Conservation (phyloP, 2,797 vertebrate genomes). For the Anas flavirostris region DNA sequence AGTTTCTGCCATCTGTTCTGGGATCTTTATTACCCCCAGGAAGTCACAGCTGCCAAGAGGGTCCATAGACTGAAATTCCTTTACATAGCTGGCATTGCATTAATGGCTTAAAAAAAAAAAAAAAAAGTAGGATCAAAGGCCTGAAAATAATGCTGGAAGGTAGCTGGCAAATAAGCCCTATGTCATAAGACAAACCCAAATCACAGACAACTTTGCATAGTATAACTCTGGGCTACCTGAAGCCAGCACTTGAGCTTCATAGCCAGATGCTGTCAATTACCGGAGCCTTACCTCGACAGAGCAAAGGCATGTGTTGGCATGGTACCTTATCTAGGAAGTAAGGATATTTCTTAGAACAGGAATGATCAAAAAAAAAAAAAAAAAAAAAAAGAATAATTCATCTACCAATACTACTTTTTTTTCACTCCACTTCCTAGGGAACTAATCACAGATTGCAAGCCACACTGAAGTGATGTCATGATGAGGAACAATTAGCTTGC, state of each 20-base stretch:
- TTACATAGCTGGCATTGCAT: neutral
- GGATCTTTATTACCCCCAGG: neutral
- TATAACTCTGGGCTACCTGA: neutral
- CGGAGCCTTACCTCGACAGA: neutral
- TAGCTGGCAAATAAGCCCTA: neutral
- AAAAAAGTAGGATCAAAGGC: neutral
- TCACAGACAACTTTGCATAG: neutral
- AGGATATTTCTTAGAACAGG: neutral
- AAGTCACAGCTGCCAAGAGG: neutral
- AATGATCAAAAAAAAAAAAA: neutral
- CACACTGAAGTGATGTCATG: neutral
- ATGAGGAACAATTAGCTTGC: neutral
- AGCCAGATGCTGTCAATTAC: neutral
- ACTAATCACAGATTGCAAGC: neutral
- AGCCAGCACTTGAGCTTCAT: neutral
- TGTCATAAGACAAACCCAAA: neutral
- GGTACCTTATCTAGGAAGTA: neutral
- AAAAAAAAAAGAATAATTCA: neutral
- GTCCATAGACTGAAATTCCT: neutral
- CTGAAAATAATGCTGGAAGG: neutral
- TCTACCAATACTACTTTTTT: neutral
- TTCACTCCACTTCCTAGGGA: neutral
- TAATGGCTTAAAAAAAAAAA: neutral
- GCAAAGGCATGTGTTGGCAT: accelerated
- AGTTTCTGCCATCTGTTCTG: neutral